phyloP scores from a whole-genome alignment of 1,140 invertebrate species.

The Pseudomyrmex flavicornis region DNA sequence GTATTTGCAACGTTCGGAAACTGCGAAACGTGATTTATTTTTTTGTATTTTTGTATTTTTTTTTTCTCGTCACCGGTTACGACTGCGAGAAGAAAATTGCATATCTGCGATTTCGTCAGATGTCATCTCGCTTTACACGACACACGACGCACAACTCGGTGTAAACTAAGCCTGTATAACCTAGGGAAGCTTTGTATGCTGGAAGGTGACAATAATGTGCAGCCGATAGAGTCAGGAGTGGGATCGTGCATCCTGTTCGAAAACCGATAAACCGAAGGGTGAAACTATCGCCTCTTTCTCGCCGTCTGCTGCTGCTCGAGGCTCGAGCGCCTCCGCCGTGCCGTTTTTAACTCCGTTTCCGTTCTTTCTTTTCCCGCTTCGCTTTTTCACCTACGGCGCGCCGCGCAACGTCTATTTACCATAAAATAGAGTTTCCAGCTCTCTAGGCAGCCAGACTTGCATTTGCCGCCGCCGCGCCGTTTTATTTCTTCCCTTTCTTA shows the following conservation, averaged over 20 bases:
- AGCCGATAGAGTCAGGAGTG: conserved; percentile 35
- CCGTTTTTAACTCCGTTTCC: conserved; percentile 59
- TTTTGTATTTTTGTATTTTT: not conserved
- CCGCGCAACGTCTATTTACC: conserved; percentile 70
- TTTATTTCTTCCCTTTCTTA: conserved; percentile 72
- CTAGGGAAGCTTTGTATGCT: conserved; percentile 29
- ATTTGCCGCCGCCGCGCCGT: conserved; percentile 42
- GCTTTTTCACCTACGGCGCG: conserved; percentile 43
- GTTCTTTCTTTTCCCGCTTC: conserved; percentile 41
- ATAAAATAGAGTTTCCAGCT: conserved; percentile 76
- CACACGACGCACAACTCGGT: not conserved
- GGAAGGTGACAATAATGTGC: conserved; percentile 58
- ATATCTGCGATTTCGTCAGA: conserved; percentile 11
- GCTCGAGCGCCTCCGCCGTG: conserved; percentile 20
- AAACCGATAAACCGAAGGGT: conserved; percentile 69
- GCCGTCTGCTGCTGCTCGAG: conserved; percentile 26
- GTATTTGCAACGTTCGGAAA: not conserved
- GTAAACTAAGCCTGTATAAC: conserved; percentile 27
- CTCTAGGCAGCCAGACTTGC: conserved; percentile 61
- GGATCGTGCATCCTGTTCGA: conserved; percentile 38
- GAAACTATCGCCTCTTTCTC: conserved; percentile 51
- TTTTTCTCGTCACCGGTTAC: not conserved
- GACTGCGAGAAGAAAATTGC: conserved; percentile 1
- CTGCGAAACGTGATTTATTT: too few relatives aligned
- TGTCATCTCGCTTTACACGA: conserved; percentile 16